Evolutionary conservation across 1,140 invertebrate genomes (phyloP).

Genomic region (Aphelinus atriplicis): DNA sequence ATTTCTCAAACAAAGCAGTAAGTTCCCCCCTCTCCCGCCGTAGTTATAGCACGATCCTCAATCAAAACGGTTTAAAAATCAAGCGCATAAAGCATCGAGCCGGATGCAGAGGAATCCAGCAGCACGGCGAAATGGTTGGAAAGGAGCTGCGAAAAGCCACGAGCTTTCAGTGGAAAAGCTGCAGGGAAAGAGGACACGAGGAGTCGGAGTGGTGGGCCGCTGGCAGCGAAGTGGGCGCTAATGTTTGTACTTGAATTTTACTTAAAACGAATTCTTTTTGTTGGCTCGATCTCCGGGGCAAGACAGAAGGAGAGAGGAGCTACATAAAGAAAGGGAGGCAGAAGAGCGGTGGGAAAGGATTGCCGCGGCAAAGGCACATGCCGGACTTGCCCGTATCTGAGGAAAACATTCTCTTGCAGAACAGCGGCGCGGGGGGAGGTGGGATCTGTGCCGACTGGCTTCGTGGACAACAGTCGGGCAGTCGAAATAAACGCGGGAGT

Average conservation of each 20-base stretch:
- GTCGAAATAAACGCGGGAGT: slow-evolving; percentile 28
- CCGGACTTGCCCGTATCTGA: slow-evolving; percentile 7
- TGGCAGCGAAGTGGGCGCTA: background rate
- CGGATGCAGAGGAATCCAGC: too few relatives aligned
- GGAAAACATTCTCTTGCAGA: slow-evolving; percentile 33
- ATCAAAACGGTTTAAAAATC: too few relatives aligned
- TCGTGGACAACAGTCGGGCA: background rate
- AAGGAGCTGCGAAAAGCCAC: background rate
- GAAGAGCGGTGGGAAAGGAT: background rate
- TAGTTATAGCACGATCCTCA: too few relatives aligned
- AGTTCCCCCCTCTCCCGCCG: too few relatives aligned
- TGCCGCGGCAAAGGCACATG: too few relatives aligned
- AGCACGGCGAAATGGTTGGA: background rate
- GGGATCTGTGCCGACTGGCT: slow-evolving; percentile 14
- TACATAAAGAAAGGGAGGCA: slow-evolving; percentile 1
- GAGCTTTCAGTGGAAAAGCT: too few relatives aligned
- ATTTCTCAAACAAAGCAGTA: too few relatives aligned
- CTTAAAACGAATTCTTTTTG: slow-evolving; percentile 26
- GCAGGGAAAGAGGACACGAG: background rate
- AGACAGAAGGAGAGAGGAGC: background rate
- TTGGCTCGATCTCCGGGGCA: background rate
- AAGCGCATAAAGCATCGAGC: too few relatives aligned
- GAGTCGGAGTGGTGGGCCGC: background rate
- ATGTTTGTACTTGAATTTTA: slow-evolving; percentile 32
- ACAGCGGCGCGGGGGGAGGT: background rate